These are phyloP conservation scores for Ptiloglossa arizonensis DNA, from an alignment of 1,140 invertebrate genomes.

Conservation along the genomic window DNA sequence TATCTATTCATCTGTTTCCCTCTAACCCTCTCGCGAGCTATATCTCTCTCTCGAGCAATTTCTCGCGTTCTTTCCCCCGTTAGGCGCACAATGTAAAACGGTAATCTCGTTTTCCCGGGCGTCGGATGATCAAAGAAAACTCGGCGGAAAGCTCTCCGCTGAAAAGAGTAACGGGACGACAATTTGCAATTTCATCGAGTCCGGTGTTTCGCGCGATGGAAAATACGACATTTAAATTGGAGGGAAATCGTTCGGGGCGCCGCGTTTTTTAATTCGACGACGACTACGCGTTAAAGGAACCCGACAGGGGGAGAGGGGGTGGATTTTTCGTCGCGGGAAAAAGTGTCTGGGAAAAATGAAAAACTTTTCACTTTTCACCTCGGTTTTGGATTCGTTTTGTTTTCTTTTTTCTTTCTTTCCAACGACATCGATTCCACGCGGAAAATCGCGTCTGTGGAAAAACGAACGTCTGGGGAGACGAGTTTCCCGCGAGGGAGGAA, in stretches of 20 bases:
- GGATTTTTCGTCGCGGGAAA: neutral
- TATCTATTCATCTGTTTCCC: too few species aligned
- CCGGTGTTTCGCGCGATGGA: too few species aligned
- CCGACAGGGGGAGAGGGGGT: neutral
- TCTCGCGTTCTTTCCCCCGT: neutral
- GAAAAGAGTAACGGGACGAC: slow-evolving; percentile 40
- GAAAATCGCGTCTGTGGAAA: too few species aligned
- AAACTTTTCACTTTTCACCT: too few species aligned
- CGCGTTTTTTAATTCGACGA: slow-evolving; percentile 4
- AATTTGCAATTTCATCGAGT: slow-evolving; percentile 27
- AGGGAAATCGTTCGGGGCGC: neutral
- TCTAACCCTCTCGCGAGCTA: too few species aligned
- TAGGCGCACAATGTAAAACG: slow-evolving; percentile 23
- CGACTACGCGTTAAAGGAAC: too few species aligned
- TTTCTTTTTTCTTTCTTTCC: too few species aligned
- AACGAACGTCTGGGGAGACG: too few species aligned
- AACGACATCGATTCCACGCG: too few species aligned
- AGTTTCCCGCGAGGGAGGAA: too few species aligned
- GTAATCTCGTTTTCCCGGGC: slow-evolving; percentile 38
- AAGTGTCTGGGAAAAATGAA: too few species aligned
- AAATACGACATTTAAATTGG: slow-evolving; percentile 9
- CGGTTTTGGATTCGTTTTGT: too few species aligned
- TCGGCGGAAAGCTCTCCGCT: neutral
- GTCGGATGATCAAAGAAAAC: slow-evolving; percentile 37
- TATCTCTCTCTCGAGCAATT: neutral